Evolutionary conservation across 2,888 invertebrate genomes (phyloP), one percentile per base, ranked within the genome.

Genomic region (Frankliniella fusca): DNA sequence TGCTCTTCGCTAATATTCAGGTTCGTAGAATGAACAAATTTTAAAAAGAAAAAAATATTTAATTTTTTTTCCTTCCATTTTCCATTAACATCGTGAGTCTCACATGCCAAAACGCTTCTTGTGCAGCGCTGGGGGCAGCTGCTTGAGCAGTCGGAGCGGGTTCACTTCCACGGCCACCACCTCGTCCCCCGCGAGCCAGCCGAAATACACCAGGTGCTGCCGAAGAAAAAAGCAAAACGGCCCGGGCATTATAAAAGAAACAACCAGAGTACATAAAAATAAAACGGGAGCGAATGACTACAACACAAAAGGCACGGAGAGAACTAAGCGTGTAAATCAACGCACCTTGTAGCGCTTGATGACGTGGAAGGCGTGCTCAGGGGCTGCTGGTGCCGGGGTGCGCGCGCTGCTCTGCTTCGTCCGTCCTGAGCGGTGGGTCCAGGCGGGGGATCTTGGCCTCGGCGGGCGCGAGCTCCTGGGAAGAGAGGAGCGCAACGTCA

Each of bases 161-260:
- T 93, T 92, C 2, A 94, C 91, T 88, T 96, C 95, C 49, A 97
- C 90, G 0, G 93, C 91, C 9, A 96, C 92, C 85, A 96, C 89
- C 89, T 95, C 95, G 83, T 93, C 91, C 2, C 90, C 87, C 54
- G 90, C 90, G 18, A 96, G 86, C 90, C 93, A 93, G 83, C 92
- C 92, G 84, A 95, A 90, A 84, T 93, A 92, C 11, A 93, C 91
- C 85, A 96, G 88, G 87, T 94, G 94, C 95, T 96, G 89, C 5
- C 38, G 7, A 90, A 89, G 85, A 84, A 84, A 86, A 85, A 83
- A 23, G 81, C 15, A 3, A 61, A 81, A 61, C 0, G 12, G 38
- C 38, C 38, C 2, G 5, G 2, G 38, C 2, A 38, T 38, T 3
- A 38, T 3, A 38, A 38, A 3, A 38, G 5, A 5, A 38, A 38